Evolutionary conservation across 2,888 invertebrate species (phyloP).

Genomic region (Pterostichus niger): DNA sequence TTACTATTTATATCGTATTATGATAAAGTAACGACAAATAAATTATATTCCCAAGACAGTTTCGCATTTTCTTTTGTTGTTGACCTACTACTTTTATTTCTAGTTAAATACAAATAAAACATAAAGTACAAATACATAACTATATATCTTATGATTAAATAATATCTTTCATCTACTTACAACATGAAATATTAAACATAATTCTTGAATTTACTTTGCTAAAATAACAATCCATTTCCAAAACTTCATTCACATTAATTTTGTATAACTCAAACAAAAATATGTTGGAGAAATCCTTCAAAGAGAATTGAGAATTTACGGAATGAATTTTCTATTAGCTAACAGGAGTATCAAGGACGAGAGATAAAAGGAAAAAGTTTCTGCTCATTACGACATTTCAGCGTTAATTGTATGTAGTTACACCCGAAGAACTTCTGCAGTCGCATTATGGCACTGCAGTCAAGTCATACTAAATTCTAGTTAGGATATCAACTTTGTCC

Average conservation of each 20-base stretch:
- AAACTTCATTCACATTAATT: constrained; percentile 8
- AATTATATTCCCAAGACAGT: neutral
- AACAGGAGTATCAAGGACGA: neutral
- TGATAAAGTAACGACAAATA: too few species aligned
- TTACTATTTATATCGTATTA: too few species aligned
- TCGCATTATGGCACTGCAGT: constrained; percentile 11
- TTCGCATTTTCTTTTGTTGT: neutral
- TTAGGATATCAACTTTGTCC: neutral
- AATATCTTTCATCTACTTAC: neutral
- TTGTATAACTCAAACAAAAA: constrained; percentile 1
- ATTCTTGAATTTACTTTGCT: neutral
- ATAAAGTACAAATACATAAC: neutral
- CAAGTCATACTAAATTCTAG: neutral
- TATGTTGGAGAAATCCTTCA: neutral
- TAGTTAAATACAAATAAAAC: neutral
- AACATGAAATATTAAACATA: neutral
- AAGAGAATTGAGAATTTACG: neutral
- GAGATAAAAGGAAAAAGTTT: constrained; percentile 3
- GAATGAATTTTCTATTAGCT: neutral
- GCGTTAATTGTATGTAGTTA: neutral
- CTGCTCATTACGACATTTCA: constrained; percentile 10
- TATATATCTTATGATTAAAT: constrained; percentile 7
- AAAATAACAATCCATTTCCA: neutral
- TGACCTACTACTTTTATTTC: neutral
- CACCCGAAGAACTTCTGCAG: constrained; percentile 29